Conservation (phyloP, 2,113 vertebrate genomes). For the Pseudorasbora parva region DNA sequence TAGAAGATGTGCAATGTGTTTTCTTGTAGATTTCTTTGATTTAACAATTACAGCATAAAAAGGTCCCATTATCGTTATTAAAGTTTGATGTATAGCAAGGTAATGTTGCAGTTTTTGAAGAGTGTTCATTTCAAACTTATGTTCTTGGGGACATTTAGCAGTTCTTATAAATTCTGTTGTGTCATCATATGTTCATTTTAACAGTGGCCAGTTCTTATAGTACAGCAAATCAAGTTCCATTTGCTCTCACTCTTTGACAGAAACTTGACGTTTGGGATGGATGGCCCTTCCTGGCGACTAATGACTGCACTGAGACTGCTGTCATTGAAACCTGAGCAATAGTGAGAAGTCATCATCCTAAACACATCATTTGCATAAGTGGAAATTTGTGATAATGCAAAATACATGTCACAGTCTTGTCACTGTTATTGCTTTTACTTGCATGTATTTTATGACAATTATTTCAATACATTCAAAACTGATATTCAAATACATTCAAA, state of each 20-base stretch:
- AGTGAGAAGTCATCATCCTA: slow-evolving; percentile 75
- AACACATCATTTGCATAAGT: neutral
- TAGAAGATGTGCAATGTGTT: too few relatives aligned
- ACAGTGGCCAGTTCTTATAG: too few relatives aligned
- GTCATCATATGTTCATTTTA: neutral
- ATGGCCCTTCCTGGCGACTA: slow-evolving; percentile 91
- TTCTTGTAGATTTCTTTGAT: too few relatives aligned
- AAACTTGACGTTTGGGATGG: slow-evolving; percentile 85
- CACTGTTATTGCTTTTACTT: neutral
- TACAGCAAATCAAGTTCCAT: neutral
- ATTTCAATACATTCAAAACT: neutral
- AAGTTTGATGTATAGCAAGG: too few relatives aligned
- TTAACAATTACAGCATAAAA: too few relatives aligned
- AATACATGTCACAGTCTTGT: neutral
- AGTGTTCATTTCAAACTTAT: neutral
- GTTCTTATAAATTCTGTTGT: too few relatives aligned
- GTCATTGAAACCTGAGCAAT: slow-evolving; percentile 77
- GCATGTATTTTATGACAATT: neutral
- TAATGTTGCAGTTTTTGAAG: neutral
- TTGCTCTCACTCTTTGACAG: slow-evolving; percentile 64
- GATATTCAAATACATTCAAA: too few relatives aligned
- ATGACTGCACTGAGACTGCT: slow-evolving; percentile 85
- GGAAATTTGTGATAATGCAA: neutral
- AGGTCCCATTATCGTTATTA: too few relatives aligned
- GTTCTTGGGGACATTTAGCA: too few relatives aligned